Evolutionary conservation across 2,113 vertebrate genomes (phyloP).

Genomic region (Pogona vitticeps): DNA sequence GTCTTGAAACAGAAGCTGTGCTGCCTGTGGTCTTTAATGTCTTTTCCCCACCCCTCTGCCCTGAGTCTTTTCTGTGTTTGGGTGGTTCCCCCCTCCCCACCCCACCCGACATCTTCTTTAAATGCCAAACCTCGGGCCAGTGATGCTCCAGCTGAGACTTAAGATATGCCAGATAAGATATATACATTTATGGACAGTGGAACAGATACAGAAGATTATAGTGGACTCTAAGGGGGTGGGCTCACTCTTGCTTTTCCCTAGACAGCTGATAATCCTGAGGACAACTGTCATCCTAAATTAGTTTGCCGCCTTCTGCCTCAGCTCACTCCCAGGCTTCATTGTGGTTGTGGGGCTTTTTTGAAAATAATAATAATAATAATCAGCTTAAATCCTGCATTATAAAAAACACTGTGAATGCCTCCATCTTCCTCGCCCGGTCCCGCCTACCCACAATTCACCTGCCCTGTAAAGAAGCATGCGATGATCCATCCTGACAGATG

Average conservation of each 20-base stretch:
- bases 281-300: conserved; percentile 67
- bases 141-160: conserved; percentile 3
- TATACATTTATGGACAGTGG: background rate
- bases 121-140: background rate
- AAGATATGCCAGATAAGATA: background rate
- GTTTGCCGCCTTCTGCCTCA: conserved; percentile 52
- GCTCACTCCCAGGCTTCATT: conserved; percentile 50
- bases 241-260: conserved; percentile 42
- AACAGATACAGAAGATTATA: conserved; percentile 36
- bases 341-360: background rate
- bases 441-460: conserved; percentile 57
- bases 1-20: background rate
- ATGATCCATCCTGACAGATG: conserved; percentile 72
- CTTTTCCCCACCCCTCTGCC: background rate
- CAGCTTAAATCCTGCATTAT: conserved; percentile 65
- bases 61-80: background rate
- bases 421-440: background rate
- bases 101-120: background rate
- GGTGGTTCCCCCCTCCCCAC: too few relatives aligned
- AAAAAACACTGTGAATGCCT: conserved; percentile 51
- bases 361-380: background rate
- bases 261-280: conserved; percentile 61
- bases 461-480: conserved; percentile 46
- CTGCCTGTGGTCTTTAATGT: background rate
- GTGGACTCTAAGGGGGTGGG: conserved; percentile 20